Evolutionary conservation across 2,113 vertebrate genomes (phyloP), one percentile per base, ranked within the genome.

Genomic region (Thinocorus orbignyianus): DNA sequence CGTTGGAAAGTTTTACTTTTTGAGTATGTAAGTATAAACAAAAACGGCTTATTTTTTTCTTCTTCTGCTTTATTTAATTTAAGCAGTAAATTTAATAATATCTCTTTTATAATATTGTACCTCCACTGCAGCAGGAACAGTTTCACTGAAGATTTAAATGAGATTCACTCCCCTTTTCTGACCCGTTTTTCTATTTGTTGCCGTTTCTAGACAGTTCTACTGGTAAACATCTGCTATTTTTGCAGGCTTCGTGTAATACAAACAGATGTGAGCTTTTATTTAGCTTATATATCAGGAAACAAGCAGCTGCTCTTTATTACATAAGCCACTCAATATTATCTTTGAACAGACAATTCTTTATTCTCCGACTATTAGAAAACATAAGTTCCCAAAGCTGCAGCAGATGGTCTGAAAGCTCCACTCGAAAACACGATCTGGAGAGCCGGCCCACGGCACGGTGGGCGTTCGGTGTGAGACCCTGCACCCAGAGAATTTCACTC

Each of bases 231-330:
- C 97, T 98, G 97, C 90, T 97, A 95, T 97, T 97, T 97, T 95
- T 95, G 81, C 69, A 98, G 89, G 72, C 93, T 90, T 82, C 22
- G 25, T 94, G 82, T 57, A 97, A 97, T 66, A 84, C 93, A 98
- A 98, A 95, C 97, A 98, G 97, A 98, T 97, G 97, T 95, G 91
- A 94, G 90, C 69, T 96, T 97, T 98, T 96, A 97, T 98, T 98
- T 97, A 95, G 95, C 94, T 97, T 98, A 95, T 88, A 86, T 81
- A 97, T 95, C 91, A 97, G 91, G 96, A 97, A 97, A 97, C 73
- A 95, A 97, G 91, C 97, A 98, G 97, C 96, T 98, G 97, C 26
- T 28, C 68, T 97, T 97, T 98, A 97, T 97, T 97, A 95, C 83
- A 91, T 93, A 97, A 98, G 68, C 85, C 73, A 96, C 78, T 97